Percentiles rank a stretch among this genome's conserved stretches.
These are phyloP conservation scores for Acyrthosiphon pisum DNA, from an alignment of 1,140 invertebrate genomes.

Conservation along the genomic window DNA sequence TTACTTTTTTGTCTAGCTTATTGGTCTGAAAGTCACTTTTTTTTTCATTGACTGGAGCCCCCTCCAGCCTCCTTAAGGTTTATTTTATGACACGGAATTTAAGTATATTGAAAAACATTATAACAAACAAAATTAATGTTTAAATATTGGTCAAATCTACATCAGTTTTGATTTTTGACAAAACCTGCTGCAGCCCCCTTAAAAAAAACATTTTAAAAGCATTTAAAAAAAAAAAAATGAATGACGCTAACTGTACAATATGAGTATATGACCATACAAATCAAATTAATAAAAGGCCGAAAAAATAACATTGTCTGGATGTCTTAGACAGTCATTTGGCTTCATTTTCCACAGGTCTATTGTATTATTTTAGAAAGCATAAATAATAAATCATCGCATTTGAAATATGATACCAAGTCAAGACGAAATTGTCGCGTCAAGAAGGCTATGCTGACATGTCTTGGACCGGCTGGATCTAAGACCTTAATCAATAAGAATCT, in stretches of 20 bases:
- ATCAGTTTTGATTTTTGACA: too few relatives aligned
- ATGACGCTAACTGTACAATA: background rate
- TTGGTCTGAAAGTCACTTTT: too few relatives aligned
- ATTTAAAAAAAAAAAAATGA: background rate
- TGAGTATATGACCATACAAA: background rate
- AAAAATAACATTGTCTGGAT: background rate
- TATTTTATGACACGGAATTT: too few relatives aligned
- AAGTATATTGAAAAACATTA: too few relatives aligned
- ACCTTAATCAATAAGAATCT: background rate
- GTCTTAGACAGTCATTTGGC: background rate
- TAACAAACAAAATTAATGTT: too few relatives aligned
- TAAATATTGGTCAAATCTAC: too few relatives aligned
- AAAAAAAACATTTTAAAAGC: background rate
- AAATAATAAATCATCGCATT: background rate
- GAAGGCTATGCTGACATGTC: background rate
- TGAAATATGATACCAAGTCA: background rate
- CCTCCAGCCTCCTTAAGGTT: too few relatives aligned
- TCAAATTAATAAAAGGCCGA: background rate
- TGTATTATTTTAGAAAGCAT: background rate
- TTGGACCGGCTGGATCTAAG: background rate
- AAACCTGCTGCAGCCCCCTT: too few relatives aligned
- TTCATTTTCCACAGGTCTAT: background rate
- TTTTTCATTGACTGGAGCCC: too few relatives aligned
- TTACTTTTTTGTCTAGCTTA: too few relatives aligned
- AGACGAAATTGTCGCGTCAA: background rate